Percentiles rank a stretch among this genome's conserved stretches.
Conservation (phyloP, 2,888 invertebrate species). For the Chloroclystis v-ata region DNA sequence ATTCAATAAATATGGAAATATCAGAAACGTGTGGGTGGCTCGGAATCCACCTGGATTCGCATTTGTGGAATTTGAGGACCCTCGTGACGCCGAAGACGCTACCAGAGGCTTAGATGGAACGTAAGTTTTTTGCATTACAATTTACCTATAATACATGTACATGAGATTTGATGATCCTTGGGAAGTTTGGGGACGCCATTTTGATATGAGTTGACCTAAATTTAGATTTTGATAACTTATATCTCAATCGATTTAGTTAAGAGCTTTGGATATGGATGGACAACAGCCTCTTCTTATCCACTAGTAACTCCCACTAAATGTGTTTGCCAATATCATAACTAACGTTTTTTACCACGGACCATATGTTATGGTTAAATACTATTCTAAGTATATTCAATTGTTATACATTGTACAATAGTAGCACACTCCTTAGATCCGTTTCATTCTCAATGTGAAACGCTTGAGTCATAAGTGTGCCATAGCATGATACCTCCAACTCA, state of each 20-base stretch:
- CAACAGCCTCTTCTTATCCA: no score
- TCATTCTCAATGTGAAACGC: conserved; percentile 68
- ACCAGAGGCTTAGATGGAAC: conserved; percentile 88
- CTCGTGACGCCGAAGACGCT: conserved; percentile 91
- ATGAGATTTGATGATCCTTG: no score
- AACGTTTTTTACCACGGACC: no score
- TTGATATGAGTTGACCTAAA: conserved; percentile 23
- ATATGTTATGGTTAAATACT: no score
- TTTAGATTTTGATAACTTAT: conserved; percentile 5
- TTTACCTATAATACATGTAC: no score
- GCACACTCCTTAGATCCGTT: conserved; percentile 78
- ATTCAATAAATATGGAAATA: conserved; percentile 91
- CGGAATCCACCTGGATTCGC: conserved; percentile 95
- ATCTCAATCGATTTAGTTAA: neutral
- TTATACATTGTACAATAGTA: neutral
- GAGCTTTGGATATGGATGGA: no score
- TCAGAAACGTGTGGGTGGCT: conserved; percentile 96
- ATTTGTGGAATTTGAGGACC: conserved; percentile 93
- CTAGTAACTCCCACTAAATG: no score
- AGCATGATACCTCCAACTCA: conserved; percentile 65
- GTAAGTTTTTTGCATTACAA: conserved; percentile 46
- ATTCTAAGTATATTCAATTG: neutral
- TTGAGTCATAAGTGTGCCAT: conserved; percentile 78
- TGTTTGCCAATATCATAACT: no score
- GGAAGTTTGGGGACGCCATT: conserved; percentile 20